These are phyloP conservation scores for Manduca sexta DNA, from an alignment of 1,140 invertebrate species.

Conservation along the genomic window DNA sequence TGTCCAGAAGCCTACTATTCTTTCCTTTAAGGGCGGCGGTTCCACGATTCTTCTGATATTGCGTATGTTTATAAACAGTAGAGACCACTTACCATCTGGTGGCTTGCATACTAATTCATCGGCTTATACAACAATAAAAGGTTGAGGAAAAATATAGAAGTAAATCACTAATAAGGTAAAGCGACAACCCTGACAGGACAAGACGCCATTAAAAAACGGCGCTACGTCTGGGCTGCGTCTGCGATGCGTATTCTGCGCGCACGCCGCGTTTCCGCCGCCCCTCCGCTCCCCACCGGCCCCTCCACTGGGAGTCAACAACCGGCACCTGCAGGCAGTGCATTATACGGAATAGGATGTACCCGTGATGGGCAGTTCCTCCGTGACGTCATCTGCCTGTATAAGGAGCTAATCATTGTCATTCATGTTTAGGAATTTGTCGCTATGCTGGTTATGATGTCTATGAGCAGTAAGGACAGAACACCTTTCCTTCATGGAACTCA, in stretches of 20 bases:
- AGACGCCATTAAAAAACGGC: slow-evolving; percentile 37
- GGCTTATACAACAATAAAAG: too few species aligned
- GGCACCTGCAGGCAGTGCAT: slow-evolving; percentile 18
- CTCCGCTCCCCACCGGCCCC: too few species aligned
- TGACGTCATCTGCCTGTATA: slow-evolving; percentile 5
- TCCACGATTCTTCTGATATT: too few species aligned
- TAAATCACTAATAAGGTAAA: too few species aligned
- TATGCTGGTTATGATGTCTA: neutral
- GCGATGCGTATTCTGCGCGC: slow-evolving; percentile 40
- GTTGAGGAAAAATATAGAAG: too few species aligned
- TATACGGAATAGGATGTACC: slow-evolving; percentile 17
- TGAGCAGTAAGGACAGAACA: too few species aligned
- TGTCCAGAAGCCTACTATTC: too few species aligned
- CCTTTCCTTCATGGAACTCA: too few species aligned
- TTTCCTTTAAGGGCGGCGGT: too few species aligned
- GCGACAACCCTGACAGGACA: slow-evolving; percentile 36
- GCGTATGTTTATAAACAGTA: too few species aligned
- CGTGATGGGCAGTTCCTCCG: slow-evolving; percentile 11
- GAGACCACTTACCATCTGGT: too few species aligned
- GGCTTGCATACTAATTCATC: too few species aligned
- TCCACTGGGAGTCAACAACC: slow-evolving; percentile 33
- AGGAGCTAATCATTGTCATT: neutral
- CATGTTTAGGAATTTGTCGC: neutral
- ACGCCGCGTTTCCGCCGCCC: slow-evolving; percentile 38
- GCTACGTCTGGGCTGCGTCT: slow-evolving; percentile 36